Evolutionary conservation across 2,113 vertebrate genomes (phyloP).

Genomic region (Ia io): DNA sequence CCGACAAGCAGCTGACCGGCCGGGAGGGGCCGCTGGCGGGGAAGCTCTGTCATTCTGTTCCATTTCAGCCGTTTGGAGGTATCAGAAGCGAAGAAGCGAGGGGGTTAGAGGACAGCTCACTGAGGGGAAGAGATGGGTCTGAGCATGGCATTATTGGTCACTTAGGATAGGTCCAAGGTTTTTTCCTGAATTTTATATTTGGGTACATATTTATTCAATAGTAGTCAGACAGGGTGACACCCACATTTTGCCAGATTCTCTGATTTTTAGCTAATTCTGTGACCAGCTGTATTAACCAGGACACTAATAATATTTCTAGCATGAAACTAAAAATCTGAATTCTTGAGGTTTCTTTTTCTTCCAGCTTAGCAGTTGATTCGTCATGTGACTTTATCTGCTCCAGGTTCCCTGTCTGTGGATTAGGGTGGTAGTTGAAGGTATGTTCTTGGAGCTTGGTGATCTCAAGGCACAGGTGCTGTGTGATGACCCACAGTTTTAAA

Average conservation of each 20-base stretch:
- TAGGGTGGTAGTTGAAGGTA: neutral
- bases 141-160: accelerated
- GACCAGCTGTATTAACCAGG: neutral
- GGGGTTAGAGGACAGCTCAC: neutral
- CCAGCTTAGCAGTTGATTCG: neutral
- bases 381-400: neutral
- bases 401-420: neutral
- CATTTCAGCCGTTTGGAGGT: neutral
- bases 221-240: neutral
- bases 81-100: neutral
- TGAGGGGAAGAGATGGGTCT: neutral
- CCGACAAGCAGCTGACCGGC: neutral
- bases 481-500: neutral
- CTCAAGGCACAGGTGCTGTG: too few species aligned
- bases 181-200: neutral
- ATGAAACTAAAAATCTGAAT: neutral
- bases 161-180: neutral
- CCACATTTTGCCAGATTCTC: neutral
- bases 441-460: neutral
- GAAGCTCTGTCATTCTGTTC: neutral
- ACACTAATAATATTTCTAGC: neutral
- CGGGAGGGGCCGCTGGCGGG: neutral
- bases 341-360: neutral
- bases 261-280: slow-evolving; percentile 3
- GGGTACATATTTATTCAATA: neutral